These are phyloP conservation scores for Cybosia mesomella DNA, from an alignment of 2,888 invertebrate species.

Conservation along the genomic window DNA sequence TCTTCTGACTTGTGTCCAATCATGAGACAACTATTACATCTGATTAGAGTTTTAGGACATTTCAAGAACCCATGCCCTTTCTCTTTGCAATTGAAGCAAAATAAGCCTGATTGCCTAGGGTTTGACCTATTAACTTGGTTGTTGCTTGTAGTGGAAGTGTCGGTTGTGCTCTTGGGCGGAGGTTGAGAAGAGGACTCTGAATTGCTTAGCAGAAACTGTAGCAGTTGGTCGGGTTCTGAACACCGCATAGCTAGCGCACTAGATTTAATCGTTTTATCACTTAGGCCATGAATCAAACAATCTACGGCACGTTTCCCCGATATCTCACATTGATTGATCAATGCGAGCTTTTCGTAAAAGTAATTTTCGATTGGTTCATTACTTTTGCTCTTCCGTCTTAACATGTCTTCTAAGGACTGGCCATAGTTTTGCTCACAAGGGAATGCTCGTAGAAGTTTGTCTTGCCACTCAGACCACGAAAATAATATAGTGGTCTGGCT, in stretches of 20 bases:
- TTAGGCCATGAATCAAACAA: conserved; percentile 33
- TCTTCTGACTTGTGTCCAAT: no score
- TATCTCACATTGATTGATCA: conserved; percentile 17
- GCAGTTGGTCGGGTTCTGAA: conserved; percentile 6
- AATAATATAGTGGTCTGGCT: conserved; percentile 38
- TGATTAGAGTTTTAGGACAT: no score
- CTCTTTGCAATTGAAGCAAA: no score
- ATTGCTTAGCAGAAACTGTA: conserved; percentile 21
- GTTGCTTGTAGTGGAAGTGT: no score
- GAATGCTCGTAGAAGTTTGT: conserved; percentile 42
- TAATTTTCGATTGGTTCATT: conserved; percentile 19
- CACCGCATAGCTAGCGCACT: not conserved
- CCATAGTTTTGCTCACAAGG: conserved; percentile 48
- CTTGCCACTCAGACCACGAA: conserved; percentile 52
- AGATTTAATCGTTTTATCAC: conserved; percentile 22
- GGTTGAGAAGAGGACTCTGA: not conserved
- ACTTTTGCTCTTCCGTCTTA: conserved; percentile 29
- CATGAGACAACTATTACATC: no score
- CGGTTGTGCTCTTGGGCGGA: not conserved
- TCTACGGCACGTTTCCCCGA: conserved; percentile 27
- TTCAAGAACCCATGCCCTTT: no score
- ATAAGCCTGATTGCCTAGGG: no score
- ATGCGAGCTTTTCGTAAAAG: conserved; percentile 12
- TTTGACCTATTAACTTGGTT: no score
- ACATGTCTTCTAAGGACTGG: conserved; percentile 40